Conservation (phyloP, 2,888 invertebrate species). For the Fragum sueziense region DNA sequence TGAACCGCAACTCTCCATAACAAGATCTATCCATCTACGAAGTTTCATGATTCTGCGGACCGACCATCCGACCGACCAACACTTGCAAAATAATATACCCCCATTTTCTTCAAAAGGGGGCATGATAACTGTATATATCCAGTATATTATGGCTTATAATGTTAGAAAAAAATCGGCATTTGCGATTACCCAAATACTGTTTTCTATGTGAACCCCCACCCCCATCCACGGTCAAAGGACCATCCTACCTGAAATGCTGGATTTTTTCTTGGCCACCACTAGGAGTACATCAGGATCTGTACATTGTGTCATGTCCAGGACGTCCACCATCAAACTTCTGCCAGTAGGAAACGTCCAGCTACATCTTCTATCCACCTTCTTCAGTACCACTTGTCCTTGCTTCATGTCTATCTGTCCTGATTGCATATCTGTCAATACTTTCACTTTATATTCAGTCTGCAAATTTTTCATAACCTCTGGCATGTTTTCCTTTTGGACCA, state of each 20-base stretch:
- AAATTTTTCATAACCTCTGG: not conserved
- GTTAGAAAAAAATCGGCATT: too few relatives aligned
- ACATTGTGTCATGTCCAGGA: not conserved
- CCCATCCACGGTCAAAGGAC: too few relatives aligned
- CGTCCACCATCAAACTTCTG: not conserved
- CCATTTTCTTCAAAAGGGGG: too few relatives aligned
- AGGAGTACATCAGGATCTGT: not conserved
- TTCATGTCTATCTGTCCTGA: not conserved
- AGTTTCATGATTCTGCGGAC: too few relatives aligned
- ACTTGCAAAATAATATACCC: too few relatives aligned
- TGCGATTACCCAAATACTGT: too few relatives aligned
- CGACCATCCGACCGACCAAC: too few relatives aligned
- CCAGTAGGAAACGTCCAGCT: slow-evolving; percentile 4
- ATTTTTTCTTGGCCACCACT: not conserved
- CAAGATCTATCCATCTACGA: too few relatives aligned
- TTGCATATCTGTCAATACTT: not conserved
- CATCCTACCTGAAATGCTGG: not conserved
- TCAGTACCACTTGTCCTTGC: not conserved
- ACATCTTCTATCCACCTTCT: not conserved
- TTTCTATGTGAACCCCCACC: too few relatives aligned
- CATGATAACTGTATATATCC: too few relatives aligned
- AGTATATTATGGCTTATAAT: too few relatives aligned
- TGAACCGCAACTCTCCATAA: too few relatives aligned
- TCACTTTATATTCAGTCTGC: not conserved
- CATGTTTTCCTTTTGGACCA: not conserved